A percentile compares a stretch with the other conserved stretches of the same genome.
Conservation (phyloP, 1,140 invertebrate genomes). For the Trachymyrmex septentrionalis region DNA sequence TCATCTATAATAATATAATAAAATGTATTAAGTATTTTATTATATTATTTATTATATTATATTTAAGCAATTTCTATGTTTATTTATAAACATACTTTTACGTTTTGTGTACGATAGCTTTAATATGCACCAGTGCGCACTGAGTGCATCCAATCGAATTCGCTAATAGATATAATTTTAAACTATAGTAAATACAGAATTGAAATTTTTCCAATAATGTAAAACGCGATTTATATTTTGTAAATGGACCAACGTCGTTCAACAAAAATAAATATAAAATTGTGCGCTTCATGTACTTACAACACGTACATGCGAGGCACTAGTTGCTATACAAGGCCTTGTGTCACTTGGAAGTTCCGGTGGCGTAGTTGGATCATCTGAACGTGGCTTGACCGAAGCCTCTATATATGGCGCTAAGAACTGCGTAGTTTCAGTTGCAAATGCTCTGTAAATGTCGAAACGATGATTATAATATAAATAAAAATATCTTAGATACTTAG, state of each 20-base stretch:
- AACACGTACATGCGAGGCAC: slow-evolving; percentile 86
- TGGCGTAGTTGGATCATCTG: slow-evolving; percentile 82
- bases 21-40: too few species aligned
- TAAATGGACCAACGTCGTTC: not conserved
- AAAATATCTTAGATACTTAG: slow-evolving; percentile 34
- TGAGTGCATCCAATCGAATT: too few species aligned
- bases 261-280: slow-evolving; percentile 80
- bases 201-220: slow-evolving; percentile 60
- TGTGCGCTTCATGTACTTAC: slow-evolving; percentile 86
- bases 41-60: too few species aligned
- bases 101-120: too few species aligned
- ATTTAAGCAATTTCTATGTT: too few species aligned
- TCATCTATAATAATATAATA: too few species aligned
- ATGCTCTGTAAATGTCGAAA: slow-evolving; percentile 87
- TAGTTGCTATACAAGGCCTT: slow-evolving; percentile 82
- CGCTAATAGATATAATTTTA: slow-evolving; percentile 16
- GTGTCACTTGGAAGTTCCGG: slow-evolving; percentile 83
- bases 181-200: slow-evolving; percentile 38
- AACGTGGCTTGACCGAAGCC: slow-evolving; percentile 88
- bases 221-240: slow-evolving; percentile 33
- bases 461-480: slow-evolving; percentile 35
- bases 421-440: slow-evolving; percentile 91
- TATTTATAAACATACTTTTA: too few species aligned
- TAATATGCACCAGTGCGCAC: too few species aligned
- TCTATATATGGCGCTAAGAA: slow-evolving; percentile 93